A percentile compares a stretch with the other conserved stretches of the same genome.
Evolutionary conservation across 1,140 invertebrate species (phyloP).

Genomic region (Drosophila ananassae): DNA sequence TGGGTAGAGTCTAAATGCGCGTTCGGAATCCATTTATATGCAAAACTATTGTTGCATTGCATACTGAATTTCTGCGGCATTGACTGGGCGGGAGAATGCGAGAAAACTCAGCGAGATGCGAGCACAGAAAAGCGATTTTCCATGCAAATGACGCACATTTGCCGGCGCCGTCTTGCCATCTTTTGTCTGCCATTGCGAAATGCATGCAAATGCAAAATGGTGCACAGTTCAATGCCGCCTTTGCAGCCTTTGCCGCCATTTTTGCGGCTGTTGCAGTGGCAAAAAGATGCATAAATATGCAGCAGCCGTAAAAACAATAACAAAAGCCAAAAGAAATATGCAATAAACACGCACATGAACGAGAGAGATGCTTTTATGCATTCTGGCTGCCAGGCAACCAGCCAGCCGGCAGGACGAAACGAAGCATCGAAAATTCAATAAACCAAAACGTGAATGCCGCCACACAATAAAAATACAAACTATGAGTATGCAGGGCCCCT

Average conservation of each 20-base stretch:
- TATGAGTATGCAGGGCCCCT: constrained; percentile 9
- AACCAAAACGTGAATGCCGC: constrained; percentile 75
- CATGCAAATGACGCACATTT: constrained; percentile 82
- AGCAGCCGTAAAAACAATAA: constrained; percentile 45
- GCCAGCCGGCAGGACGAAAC: constrained; percentile 34
- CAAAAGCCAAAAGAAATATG: constrained; percentile 63
- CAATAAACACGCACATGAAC: constrained; percentile 73
- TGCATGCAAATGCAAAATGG: constrained; percentile 77
- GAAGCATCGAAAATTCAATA: constrained; percentile 74
- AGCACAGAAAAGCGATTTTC: constrained; percentile 68
- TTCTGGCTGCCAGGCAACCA: not conserved
- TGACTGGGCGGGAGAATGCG: not conserved
- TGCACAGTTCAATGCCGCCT: constrained; percentile 64
- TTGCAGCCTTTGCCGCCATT: constrained; percentile 41
- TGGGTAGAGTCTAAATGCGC: constrained; percentile 75
- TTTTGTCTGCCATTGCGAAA: constrained; percentile 72
- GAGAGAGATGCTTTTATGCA: constrained; percentile 22
- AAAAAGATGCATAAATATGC: constrained; percentile 81
- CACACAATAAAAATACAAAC: constrained; percentile 15
- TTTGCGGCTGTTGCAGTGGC: constrained; percentile 41
- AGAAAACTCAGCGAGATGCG: constrained; percentile 23
- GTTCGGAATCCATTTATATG: constrained; percentile 83
- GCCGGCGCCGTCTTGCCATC: constrained; percentile 60
- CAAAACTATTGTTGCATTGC: constrained; percentile 83
- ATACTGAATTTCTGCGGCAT: constrained; percentile 74